phyloP scores from a whole-genome alignment of 2,888 invertebrate species.

The Polylopha cassiicola region DNA sequence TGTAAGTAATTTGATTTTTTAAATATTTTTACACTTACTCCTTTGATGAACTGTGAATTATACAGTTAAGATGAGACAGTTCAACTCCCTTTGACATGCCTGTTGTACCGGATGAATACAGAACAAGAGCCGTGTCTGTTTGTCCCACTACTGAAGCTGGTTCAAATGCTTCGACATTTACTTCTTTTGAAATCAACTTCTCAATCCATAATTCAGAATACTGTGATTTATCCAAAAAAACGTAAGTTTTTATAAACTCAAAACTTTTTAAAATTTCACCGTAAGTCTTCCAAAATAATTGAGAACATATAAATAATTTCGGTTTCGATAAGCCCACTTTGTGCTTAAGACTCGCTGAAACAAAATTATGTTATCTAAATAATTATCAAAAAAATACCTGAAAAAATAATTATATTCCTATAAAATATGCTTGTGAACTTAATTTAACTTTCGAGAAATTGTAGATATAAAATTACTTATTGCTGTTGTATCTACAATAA shows the following conservation, averaged over 20 bases:
- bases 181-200: constrained; percentile 34
- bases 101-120: constrained; percentile 84
- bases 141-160: constrained; percentile 66
- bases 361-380: no score
- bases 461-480: no score
- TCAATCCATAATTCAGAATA: constrained; percentile 35
- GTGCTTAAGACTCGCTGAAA: constrained; percentile 80
- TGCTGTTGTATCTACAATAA: no score
- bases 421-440: no score
- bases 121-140: constrained; percentile 54
- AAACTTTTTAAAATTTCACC: constrained; percentile 40
- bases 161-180: constrained; percentile 46
- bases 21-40: no score
- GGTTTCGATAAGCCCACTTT: constrained; percentile 81
- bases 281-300: constrained; percentile 60
- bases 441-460: no score
- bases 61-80: constrained; percentile 77
- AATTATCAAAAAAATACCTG: no score
- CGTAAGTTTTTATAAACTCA: constrained; percentile 41
- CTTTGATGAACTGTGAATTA: constrained; percentile 48
- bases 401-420: no score
- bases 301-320: constrained; percentile 80
- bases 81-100: constrained; percentile 83
- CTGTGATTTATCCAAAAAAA: constrained; percentile 41
- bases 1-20: no score